Percentiles rank a stretch among this genome's conserved stretches.
Evolutionary conservation across 1,140 invertebrate species (phyloP).

Genomic region (Eubasilissa regina): DNA sequence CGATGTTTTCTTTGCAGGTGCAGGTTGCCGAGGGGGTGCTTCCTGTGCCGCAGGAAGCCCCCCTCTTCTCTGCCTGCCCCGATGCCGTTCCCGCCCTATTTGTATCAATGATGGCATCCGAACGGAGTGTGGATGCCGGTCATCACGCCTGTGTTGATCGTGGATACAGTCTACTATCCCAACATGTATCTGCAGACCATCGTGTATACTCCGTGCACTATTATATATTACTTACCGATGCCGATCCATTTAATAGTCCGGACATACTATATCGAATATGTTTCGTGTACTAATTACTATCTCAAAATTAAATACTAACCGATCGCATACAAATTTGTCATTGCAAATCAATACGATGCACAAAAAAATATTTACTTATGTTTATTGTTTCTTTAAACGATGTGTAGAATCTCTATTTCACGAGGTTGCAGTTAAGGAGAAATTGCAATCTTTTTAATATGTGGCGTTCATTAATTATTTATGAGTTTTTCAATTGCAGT

Average conservation of each 20-base stretch:
- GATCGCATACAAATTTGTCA: background rate
- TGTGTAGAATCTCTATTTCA: too few relatives aligned
- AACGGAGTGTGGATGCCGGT: background rate
- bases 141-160: background rate
- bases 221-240: background rate
- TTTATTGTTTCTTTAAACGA: too few relatives aligned
- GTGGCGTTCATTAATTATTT: too few relatives aligned
- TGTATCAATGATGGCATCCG: slow-evolving; percentile 4
- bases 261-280: background rate
- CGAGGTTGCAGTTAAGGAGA: too few relatives aligned
- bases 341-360: background rate
- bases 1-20: background rate
- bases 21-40: slow-evolving; percentile 4
- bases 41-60: slow-evolving; percentile 9
- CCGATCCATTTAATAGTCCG: background rate
- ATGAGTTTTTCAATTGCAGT: too few relatives aligned
- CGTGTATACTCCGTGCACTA: background rate
- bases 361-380: background rate
- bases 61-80: background rate
- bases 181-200: background rate
- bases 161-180: slow-evolving; percentile 2
- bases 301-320: background rate
- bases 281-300: too few relatives aligned
- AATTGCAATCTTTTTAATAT: too few relatives aligned
- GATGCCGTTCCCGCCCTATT: background rate